Conservation (phyloP, 2,113 vertebrate species). For the Ictalurus punctatus region DNA sequence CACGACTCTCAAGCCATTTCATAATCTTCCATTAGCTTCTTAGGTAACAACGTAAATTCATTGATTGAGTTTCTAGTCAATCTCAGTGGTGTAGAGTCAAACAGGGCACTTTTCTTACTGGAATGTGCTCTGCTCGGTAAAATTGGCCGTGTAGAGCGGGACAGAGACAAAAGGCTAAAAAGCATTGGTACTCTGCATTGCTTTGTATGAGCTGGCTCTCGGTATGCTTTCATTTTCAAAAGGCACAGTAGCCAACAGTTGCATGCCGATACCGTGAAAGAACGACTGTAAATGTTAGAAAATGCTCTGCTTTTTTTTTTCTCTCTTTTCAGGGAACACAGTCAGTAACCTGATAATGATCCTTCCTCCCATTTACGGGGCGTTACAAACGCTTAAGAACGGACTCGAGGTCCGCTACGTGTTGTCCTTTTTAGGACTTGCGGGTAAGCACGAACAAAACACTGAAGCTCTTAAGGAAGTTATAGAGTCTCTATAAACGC, state of each 20-base stretch:
- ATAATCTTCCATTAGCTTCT: background rate
- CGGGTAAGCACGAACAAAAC: conserved; percentile 75
- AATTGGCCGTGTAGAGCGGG: background rate
- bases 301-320: conserved; percentile 29
- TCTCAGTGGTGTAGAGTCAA: background rate
- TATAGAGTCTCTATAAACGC: background rate
- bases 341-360: conserved; percentile 99
- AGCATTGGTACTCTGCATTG: background rate
- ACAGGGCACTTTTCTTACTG: background rate
- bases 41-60: background rate
- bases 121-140: conserved; percentile 57
- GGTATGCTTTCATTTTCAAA: background rate
- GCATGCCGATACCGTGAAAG: background rate
- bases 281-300: background rate
- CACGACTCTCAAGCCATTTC: background rate
- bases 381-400: conserved; percentile 83
- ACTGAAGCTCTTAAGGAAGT: background rate
- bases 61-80: background rate
- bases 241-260: background rate
- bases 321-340: conserved; percentile 87
- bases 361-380: conserved; percentile 92
- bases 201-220: background rate
- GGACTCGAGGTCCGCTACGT: conserved; percentile 90
- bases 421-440: conserved; percentile 89
- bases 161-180: conserved; percentile 23